Evolutionary conservation across 2,113 vertebrate genomes (phyloP).

Genomic region (Phalacrocorax aristotelis): DNA sequence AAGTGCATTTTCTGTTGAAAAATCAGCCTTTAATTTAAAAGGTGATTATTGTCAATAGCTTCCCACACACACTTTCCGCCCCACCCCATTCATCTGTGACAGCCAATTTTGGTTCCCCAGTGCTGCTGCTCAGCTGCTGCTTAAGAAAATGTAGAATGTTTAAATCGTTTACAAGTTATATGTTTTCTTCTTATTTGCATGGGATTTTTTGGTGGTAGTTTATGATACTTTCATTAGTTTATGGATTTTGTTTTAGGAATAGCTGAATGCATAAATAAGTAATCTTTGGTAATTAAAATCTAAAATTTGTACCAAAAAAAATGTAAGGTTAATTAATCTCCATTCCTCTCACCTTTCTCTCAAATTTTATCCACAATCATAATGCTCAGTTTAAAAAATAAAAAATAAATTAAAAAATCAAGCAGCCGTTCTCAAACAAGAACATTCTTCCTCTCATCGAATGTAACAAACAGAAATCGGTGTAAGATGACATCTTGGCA

Average conservation of each 20-base stretch:
- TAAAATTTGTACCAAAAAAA: not conserved
- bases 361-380: constrained; percentile 16
- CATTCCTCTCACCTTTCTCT: not conserved
- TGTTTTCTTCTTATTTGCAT: not conserved
- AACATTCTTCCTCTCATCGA: constrained; percentile 52
- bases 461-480: constrained; percentile 50
- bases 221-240: not conserved
- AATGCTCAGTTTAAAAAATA: not conserved
- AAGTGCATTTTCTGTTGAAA: not conserved
- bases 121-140: not conserved
- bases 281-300: not conserved
- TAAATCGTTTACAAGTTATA: not conserved
- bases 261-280: not conserved
- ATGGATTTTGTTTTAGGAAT: not conserved
- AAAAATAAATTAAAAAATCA: not conserved
- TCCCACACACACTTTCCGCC: not conserved
- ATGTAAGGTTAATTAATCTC: not conserved
- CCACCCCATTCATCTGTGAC: not conserved
- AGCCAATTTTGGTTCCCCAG: not conserved
- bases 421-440: not conserved
- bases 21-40: not conserved
- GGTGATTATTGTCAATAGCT: not conserved
- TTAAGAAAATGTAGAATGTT: not conserved
- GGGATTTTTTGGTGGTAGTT: not conserved
- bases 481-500: constrained; percentile 39